Conservation (phyloP, 2,888 invertebrate species). For the Piscicola geometra region DNA sequence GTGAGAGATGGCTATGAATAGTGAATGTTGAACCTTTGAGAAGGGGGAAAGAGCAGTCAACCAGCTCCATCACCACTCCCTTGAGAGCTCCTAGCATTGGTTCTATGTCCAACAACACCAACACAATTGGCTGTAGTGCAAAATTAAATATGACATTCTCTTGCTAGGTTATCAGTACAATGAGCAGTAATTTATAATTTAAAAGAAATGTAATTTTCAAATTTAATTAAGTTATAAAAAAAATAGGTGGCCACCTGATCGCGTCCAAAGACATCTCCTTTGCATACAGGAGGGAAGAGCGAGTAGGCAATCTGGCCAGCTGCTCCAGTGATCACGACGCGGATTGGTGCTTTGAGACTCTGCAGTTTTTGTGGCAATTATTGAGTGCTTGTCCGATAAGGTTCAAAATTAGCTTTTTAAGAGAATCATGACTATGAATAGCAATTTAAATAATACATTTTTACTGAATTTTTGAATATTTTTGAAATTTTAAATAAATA, state of each 20-base stretch:
- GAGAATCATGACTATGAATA: too few relatives aligned
- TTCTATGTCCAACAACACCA: conserved; percentile 88
- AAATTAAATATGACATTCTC: not conserved
- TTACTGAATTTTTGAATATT: too few relatives aligned
- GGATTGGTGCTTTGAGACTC: conserved; percentile 65
- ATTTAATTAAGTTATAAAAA: too few relatives aligned
- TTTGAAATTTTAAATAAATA: too few relatives aligned
- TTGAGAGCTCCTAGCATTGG: conserved; percentile 93
- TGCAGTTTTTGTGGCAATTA: too few relatives aligned
- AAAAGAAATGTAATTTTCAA: too few relatives aligned
- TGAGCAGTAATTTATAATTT: conserved; percentile 16
- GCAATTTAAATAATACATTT: too few relatives aligned
- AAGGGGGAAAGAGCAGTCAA: conserved; percentile 88
- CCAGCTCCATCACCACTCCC: conserved; percentile 94
- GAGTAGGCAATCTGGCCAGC: conserved; percentile 99
- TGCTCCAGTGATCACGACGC: conserved; percentile 93
- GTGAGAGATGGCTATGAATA: not conserved
- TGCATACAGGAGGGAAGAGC: conserved; percentile 84
- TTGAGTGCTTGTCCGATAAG: too few relatives aligned
- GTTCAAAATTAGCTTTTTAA: too few relatives aligned
- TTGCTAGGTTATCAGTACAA: not conserved
- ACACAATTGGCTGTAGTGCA: conserved; percentile 64
- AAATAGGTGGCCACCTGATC: conserved; percentile 39
- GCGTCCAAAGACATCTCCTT: conserved; percentile 88
- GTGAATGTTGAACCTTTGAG: conserved; percentile 62